These are phyloP conservation scores for Lepidostoma basale DNA, from an alignment of 1,140 invertebrate species.

Conservation along the genomic window DNA sequence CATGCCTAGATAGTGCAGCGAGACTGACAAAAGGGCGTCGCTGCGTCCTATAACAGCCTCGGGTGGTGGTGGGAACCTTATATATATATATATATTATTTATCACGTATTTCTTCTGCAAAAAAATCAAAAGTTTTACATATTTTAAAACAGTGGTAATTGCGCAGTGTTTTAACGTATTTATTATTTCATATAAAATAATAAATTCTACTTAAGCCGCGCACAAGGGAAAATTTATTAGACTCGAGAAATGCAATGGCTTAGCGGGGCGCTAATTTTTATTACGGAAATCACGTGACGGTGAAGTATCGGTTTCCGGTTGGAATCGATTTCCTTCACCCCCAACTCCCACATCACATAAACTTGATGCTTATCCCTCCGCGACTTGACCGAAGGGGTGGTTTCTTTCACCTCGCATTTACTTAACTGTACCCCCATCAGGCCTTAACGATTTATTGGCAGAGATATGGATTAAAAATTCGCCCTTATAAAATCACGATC, in stretches of 20 bases:
- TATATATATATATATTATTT: too few species aligned
- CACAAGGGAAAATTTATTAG: too few species aligned
- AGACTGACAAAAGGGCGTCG: too few species aligned
- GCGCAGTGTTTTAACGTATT: too few species aligned
- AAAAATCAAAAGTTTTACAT: too few species aligned
- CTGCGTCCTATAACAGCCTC: too few species aligned
- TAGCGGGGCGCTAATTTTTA: slow-evolving; percentile 13
- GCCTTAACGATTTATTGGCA: slow-evolving; percentile 5
- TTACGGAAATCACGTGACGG: slow-evolving; percentile 16
- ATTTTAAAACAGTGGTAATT: too few species aligned
- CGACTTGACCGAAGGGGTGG: background rate
- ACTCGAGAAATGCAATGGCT: too few species aligned
- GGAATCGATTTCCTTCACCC: slow-evolving; percentile 8
- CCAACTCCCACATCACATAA: slow-evolving; percentile 14
- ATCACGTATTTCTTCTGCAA: too few species aligned
- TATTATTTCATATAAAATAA: background rate
- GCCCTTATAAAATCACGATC: too few species aligned
- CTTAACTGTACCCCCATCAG: slow-evolving; percentile 2
- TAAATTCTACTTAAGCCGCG: background rate
- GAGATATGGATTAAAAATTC: slow-evolving; percentile 9
- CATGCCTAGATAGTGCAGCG: too few species aligned
- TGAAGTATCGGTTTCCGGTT: slow-evolving; percentile 24
- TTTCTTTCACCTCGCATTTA: slow-evolving; percentile 16
- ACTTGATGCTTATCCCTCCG: slow-evolving; percentile 11
- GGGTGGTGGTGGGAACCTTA: too few species aligned